Evolutionary conservation across 2,888 invertebrate genomes (phyloP).

Genomic region (Sinhomidia bicolor): DNA sequence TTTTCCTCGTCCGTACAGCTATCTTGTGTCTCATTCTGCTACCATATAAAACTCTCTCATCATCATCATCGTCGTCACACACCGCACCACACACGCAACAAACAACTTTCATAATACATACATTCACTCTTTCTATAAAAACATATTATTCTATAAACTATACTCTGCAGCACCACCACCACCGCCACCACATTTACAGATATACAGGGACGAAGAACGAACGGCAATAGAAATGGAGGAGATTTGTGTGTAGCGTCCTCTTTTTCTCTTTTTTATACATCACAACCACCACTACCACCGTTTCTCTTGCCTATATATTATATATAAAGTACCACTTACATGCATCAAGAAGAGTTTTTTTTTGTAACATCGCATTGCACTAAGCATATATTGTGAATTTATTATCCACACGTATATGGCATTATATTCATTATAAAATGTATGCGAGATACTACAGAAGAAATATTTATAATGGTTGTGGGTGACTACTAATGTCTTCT

Average conservation of each 20-base stretch:
- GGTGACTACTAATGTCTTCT: constrained; percentile 60
- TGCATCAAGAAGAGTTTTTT: constrained; percentile 37
- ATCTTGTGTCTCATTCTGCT: constrained; percentile 71
- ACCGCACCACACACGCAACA: constrained; percentile 54
- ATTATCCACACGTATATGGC: background rate
- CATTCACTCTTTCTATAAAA: background rate
- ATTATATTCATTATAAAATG: background rate
- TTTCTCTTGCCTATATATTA: constrained; percentile 42
- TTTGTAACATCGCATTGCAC: constrained; percentile 19
- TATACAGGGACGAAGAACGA: constrained; percentile 19
- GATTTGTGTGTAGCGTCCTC: constrained; percentile 38
- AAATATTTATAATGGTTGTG: constrained; percentile 35
- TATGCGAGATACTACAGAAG: background rate
- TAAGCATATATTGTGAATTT: background rate
- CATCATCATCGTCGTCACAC: background rate
- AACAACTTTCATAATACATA: constrained; percentile 69
- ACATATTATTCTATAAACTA: background rate
- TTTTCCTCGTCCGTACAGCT: constrained; percentile 60
- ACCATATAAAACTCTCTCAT: constrained; percentile 64
- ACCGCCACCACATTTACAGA: background rate
- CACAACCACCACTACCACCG: background rate
- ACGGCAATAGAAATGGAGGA: constrained; percentile 1
- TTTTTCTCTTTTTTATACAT: constrained; percentile 44
- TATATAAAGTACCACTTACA: constrained; percentile 41
- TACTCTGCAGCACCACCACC: background rate